Evolutionary conservation across 2,888 invertebrate genomes (phyloP), one percentile per base, ranked within the genome.

Genomic region (Drosophila peninsularis): DNA sequence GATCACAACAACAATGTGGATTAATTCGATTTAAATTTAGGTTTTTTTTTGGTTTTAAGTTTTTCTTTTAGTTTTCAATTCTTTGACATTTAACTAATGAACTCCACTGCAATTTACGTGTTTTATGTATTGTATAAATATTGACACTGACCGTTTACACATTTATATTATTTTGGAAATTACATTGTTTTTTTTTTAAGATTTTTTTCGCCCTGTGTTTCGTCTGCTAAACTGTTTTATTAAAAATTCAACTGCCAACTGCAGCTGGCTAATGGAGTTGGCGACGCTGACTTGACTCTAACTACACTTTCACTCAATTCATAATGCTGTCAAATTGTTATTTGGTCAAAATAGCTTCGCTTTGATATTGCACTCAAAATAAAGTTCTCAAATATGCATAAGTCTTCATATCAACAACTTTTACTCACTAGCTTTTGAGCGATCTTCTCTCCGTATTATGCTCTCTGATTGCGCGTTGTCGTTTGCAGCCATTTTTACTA

Each of bases 1-100:
- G 82, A 83, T 88, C 88, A 86, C 86, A 88, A 88, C 88, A 88
- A 86, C 86, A 88, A 86, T 86, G 79, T 83, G 83, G 86, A 86
- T 82, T 80, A 79, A 75, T 68, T 83, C 67, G 66, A 62, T 71
- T 80, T 65, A 57, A 71, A 62, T 74, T 58, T 82, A 68, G 60
- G 60, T 49, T 62, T 75, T 66, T 14, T 21, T 27, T 57, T 68
- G 54, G 9, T 30, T 47, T 47, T 13, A 17, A 41, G 52, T 27
- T 17, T 30, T 30, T 30, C 1, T 10, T 30, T 30, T 30, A 30
- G 37, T 54, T 53, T 32, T 41, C 30, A 41, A 53, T 45, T 69
- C 75, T 11, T 58, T 64, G 32, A 45, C 17, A 45, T 64, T 67
- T 69, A 68, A 69, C 56, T 71, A 61, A 74, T 64, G 65, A 83